Conservation (phyloP, 2,113 vertebrate genomes). For the Hippocampus comes region DNA sequence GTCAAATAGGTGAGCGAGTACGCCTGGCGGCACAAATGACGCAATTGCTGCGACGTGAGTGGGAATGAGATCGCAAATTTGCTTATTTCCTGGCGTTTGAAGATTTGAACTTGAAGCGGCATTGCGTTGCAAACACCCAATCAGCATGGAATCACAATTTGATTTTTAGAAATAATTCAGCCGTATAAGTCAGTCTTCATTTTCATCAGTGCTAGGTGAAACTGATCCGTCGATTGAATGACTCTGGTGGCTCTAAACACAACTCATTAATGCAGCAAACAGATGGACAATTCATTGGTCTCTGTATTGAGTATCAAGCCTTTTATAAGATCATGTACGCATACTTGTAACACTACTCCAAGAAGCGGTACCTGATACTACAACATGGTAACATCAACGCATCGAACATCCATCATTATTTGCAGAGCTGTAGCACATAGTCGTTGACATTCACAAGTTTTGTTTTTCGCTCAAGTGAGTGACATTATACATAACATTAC, state of each 20-base stretch:
- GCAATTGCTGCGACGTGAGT: too few relatives aligned
- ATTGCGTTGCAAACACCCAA: too few relatives aligned
- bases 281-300: background rate
- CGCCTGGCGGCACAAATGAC: too few relatives aligned
- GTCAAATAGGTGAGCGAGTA: too few relatives aligned
- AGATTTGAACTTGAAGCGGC: too few relatives aligned
- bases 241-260: background rate
- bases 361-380: background rate
- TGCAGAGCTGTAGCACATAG: background rate
- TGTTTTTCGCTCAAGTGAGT: background rate
- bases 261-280: background rate
- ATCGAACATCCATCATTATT: background rate
- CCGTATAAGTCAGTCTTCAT: too few relatives aligned
- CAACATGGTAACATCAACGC: background rate
- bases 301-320: background rate
- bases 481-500: background rate
- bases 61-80: too few relatives aligned
- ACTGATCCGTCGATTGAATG: background rate
- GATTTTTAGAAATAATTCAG: too few relatives aligned
- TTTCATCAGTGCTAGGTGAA: background rate
- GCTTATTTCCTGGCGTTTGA: too few relatives aligned
- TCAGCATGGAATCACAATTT: too few relatives aligned
- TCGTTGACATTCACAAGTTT: background rate
- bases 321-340: background rate
- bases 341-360: background rate